Evolutionary conservation across 1,140 invertebrate genomes (phyloP).

Genomic region (Brachionus asplanchnoidis): DNA sequence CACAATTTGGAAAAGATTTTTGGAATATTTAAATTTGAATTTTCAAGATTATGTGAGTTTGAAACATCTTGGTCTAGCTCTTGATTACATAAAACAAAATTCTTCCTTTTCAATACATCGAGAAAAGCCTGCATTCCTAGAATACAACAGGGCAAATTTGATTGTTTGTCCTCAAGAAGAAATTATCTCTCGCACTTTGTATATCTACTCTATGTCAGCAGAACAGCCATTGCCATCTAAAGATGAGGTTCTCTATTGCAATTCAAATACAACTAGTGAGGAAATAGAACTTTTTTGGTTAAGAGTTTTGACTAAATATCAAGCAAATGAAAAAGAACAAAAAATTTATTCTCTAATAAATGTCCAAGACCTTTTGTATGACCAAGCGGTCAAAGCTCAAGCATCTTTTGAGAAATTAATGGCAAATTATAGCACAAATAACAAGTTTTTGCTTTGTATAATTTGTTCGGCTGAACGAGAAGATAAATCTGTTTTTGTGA

Average conservation of each 20-base stretch:
- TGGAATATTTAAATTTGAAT: constrained; percentile 47
- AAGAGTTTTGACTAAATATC: background rate
- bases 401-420: background rate
- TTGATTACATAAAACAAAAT: constrained; percentile 45
- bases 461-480: constrained; percentile 47
- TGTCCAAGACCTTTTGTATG: constrained; percentile 20
- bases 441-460: background rate
- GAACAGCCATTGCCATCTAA: constrained; percentile 45
- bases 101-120: constrained; percentile 41
- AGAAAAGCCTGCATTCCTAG: constrained; percentile 45
- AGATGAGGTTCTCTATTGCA: constrained; percentile 53
- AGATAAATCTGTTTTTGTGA: constrained; percentile 46
- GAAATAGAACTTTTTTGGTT: constrained; percentile 45
- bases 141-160: constrained; percentile 47
- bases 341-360: constrained; percentile 19
- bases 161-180: constrained; percentile 49
- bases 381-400: constrained; percentile 12
- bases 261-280: constrained; percentile 48
- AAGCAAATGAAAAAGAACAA: background rate
- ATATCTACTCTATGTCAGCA: background rate
- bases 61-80: constrained; percentile 49
- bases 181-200: constrained; percentile 13
- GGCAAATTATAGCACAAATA: background rate
- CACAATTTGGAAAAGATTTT: constrained; percentile 48
- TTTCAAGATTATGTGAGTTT: constrained; percentile 50